Base-by-base conservation (phyloP, 2,888 invertebrate genomes). In the Ametastegia equiseti region DNA sequence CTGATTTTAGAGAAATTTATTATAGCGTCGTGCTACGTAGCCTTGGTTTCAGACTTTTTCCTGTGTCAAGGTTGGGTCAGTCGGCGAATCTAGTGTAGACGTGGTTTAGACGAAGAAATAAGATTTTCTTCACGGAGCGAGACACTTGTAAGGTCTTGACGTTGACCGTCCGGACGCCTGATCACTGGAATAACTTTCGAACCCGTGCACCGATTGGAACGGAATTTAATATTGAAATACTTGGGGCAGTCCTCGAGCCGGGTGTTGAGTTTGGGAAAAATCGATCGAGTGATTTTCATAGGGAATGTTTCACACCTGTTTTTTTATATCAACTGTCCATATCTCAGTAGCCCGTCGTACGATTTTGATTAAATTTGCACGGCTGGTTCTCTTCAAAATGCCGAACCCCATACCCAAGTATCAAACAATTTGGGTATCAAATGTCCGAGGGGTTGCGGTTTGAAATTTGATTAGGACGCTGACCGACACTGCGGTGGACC, bases 51-150 rank as follows among this genome's bases (percentile, higher is more conserved):
- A 80, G 79, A 82, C 84, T 83, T 84, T 82, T 83, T 86, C 54
- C 88, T 89, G 86, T 89, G 89, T 89, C 89, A 89, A 89, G 89
- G 89, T 88, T 87, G 84, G 86, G 85, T 87, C 87, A 86, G 73
- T 30, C 30, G 60, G 45, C 47, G 30, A 45, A 71, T 71, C 71
- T 23, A 71, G 15, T 36, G 30, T 45, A 71, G 47, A 71, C 30
- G 36, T 30, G 13, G 60, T 30, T 30, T 11, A 27, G 13, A 60
- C 13, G 30, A 23, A 60, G 60, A 60, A 30, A 60, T 4, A 15
- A 30, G 60, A 60, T 60, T 60, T 6, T 30, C 30, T 13, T 60
- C 30, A 3, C 30, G 15, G 9, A 13, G 15, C 30, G 13, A 9
- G 60, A 57, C 5, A 30, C 5, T 60, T 30, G 30, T 30, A 60